A percentile compares a stretch with the other conserved stretches of the same genome.
phyloP scores from a whole-genome alignment of 2,888 invertebrate species.

The Mycogona germanica region DNA sequence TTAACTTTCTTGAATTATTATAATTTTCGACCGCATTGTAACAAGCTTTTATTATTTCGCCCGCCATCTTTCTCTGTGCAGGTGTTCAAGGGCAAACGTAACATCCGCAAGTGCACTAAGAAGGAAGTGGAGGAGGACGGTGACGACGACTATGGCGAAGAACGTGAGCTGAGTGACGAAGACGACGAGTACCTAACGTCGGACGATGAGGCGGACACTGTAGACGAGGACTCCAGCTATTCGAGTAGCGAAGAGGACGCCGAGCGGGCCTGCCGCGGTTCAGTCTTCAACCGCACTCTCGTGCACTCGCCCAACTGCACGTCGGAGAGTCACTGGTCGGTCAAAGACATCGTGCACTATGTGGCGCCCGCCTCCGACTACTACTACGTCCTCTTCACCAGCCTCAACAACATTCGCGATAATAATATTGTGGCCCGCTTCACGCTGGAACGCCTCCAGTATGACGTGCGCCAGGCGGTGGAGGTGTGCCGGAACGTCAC shows the following conservation, averaged over 20 bases:
- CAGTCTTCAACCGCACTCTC: conserved; percentile 53
- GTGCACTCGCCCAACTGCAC: conserved; percentile 49
- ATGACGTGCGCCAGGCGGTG: conserved; percentile 50
- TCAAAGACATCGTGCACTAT: conserved; percentile 26
- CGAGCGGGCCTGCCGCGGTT: conserved; percentile 48
- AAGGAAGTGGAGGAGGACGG: too few species aligned
- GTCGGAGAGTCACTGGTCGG: conserved; percentile 16
- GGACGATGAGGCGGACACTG: conserved; percentile 22
- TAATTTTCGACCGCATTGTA: too few species aligned
- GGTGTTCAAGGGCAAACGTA: conserved; percentile 18
- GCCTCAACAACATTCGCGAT: conserved; percentile 52
- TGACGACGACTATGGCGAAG: conserved; percentile 15
- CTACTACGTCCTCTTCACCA: conserved; percentile 71
- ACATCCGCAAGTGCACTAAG: conserved; percentile 13
- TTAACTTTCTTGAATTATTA: too few species aligned
- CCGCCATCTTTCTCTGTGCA: too few species aligned
- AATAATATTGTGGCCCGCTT: conserved; percentile 57
- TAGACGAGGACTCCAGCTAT: conserved; percentile 53
- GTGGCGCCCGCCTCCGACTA: conserved; percentile 62
- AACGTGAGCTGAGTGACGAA: not conserved
- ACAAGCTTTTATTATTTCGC: too few species aligned
- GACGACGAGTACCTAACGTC: conserved; percentile 10
- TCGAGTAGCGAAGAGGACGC: conserved; percentile 66
- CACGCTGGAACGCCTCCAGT: conserved; percentile 54
- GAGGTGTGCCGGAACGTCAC: conserved; percentile 51